Evolutionary conservation across 1,140 invertebrate genomes (phyloP), one percentile per base, ranked within the genome.

Genomic region (Panagrolaimus sp.): DNA sequence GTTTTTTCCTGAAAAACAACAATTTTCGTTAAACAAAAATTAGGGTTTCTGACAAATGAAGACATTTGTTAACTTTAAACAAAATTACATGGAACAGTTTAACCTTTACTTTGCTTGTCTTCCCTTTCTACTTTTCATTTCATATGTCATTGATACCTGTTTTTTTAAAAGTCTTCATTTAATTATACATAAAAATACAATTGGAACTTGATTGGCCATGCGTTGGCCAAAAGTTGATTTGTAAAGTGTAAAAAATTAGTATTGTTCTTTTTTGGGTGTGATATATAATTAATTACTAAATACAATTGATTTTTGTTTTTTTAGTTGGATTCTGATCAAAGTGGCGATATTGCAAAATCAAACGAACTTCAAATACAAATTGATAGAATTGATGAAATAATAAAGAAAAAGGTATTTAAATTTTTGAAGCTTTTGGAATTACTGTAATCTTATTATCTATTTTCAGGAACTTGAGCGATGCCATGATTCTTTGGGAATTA

Each of bases 341-440:
- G 14, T 21, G 52, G 52, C 17, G 52, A 58, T n/a, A 12, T 58
- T 28, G 52, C 21, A 58, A n/a, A 21, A 12, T 21, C 15, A 2
- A 28, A 21, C 17, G 28, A 21, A 12, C n/a, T 76, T 26, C 75
- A 76, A 63, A 45, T 68, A 5, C 43, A 76, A 68, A 74, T 76
- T 46, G 76, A 76, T 46, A 68, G 71, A 5, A 48, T 76, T 43
- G 76, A 76, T 21, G 12, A 17, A 43, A 15, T 15, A 14, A 68
- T 74, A 14, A 62, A 73, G 14, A 32, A 55, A 28, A 17, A 55
- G 73, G 70, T 71, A 32, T 9, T 26, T 8, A 15, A 14, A 26
- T 32, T 32, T 32, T 5, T 32, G 2, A n/a, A 1, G 12, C 21
- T 48, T 28, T 55, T 28, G 7, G 6, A 74, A 72, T 73, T 75